Base-by-base conservation (phyloP, 2,113 vertebrate species). In the Oryzias celebensis region DNA sequence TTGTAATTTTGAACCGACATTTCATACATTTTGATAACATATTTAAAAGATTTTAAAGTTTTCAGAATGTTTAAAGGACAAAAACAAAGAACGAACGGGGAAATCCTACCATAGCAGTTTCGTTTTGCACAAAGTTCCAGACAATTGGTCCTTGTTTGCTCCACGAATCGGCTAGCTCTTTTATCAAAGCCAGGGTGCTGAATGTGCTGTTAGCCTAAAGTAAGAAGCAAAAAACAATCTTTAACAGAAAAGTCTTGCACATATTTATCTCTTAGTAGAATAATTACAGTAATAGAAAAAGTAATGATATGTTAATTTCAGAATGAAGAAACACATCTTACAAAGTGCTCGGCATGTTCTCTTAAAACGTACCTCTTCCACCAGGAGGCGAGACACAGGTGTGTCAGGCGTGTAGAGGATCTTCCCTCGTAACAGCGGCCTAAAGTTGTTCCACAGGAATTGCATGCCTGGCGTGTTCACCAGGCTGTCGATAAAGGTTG, bases 151-250 rank as follows among this genome's bases (percentile, higher is more conserved):
- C 92, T 36, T 96, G 86, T 36, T 93, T 90, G 17, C 93, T 89
- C 97, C 96, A 99, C 65, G 91, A 89, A 55, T 93, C 94, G 44
- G 91, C 91, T 0, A 98, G 83, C 57, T 96, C 94, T 62, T 90
- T 91, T 31, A 98, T 89, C 68, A 90, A 92, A 58, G 93, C 92
- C 79, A 99, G 72, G 24, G 96, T 87, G 58, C 93, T 87, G 83
- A 98, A 98, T 0, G 97, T 99, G 74, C 88, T 91, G 71, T 99
- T 99, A 74, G 97, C 96, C 97, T 98, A 81, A 69, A 85, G 75
- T 69, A 74, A 62, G 60, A 46, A 28, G 24, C 15, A 55, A 56
- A 44, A 48, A 42, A 2, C 67, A 59, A 43, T 52, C 10, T 49
- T 83, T 45, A 66, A 24, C 14, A 58, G 45, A 18, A 60, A n/a